A percentile compares a stretch with the other conserved stretches of the same genome.
phyloP scores from a whole-genome alignment of 2,113 vertebrate genomes.

The Piaya cayana region DNA sequence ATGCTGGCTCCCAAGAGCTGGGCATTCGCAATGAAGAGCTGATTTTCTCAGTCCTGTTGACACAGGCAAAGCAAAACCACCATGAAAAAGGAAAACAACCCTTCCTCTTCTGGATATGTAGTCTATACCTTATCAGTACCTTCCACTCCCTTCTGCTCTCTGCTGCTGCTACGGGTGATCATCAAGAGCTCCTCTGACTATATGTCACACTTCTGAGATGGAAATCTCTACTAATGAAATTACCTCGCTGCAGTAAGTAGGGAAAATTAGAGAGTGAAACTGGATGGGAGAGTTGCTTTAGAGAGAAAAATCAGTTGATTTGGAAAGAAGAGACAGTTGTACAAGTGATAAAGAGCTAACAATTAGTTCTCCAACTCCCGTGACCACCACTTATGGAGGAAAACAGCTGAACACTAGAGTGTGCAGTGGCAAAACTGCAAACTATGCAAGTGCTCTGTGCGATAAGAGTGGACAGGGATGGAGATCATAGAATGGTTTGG shows the following conservation, averaged over 20 bases:
- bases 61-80: neutral
- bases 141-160: neutral
- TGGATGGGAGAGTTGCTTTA: neutral
- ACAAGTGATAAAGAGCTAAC: neutral
- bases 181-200: neutral
- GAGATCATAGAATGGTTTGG: too few species aligned
- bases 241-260: neutral
- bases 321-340: neutral
- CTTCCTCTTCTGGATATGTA: neutral
- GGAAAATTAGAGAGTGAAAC: neutral
- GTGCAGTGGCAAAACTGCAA: too few species aligned
- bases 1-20: neutral
- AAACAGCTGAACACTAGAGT: neutral
- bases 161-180: neutral
- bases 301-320: neutral
- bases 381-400: neutral
- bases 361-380: neutral
- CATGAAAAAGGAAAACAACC: neutral
- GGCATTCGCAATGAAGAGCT: accelerated
- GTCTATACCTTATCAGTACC: neutral
- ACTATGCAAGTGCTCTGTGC: too few species aligned
- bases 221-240: neutral
- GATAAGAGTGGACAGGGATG: too few species aligned
- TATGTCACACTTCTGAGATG: neutral
- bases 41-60: neutral